A percentile compares a stretch with the other conserved stretches of the same genome.
phyloP scores from a whole-genome alignment of 2,888 invertebrate species.

The Heliconius sara region DNA sequence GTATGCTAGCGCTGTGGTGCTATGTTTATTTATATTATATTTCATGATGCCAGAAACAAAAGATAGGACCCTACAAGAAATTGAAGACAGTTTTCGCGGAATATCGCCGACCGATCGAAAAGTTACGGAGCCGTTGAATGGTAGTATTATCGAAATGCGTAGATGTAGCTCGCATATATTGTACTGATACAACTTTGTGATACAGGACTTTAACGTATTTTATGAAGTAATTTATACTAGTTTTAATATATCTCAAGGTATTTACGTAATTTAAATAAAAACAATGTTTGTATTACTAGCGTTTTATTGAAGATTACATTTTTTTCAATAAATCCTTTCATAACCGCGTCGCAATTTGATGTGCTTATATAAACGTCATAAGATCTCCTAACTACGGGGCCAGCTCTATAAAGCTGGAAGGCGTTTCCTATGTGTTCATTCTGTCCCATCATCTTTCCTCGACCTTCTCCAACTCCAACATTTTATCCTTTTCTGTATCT shows the following conservation, averaged over 20 bases:
- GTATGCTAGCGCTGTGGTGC: slow-evolving; percentile 83
- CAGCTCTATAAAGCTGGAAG: slow-evolving; percentile 61
- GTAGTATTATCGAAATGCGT: slow-evolving; percentile 57
- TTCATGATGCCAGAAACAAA: slow-evolving; percentile 87
- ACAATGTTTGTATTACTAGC: slow-evolving; percentile 17
- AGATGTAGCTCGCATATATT: slow-evolving; percentile 73
- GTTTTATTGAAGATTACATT: slow-evolving; percentile 33
- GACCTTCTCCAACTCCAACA: slow-evolving; percentile 70
- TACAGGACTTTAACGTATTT: slow-evolving; percentile 26
- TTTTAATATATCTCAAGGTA: slow-evolving; percentile 38
- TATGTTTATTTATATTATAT: slow-evolving; percentile 80
- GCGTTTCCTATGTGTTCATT: slow-evolving; percentile 57
- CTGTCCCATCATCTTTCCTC: slow-evolving; percentile 68
- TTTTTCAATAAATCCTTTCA: slow-evolving; percentile 1
- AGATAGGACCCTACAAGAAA: slow-evolving; percentile 86
- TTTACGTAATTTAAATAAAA: slow-evolving; percentile 40
- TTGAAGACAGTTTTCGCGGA: slow-evolving; percentile 83
- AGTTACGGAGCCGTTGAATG: slow-evolving; percentile 63
- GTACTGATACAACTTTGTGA: slow-evolving; percentile 56
- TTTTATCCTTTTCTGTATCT: slow-evolving; percentile 64
- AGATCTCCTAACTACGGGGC: slow-evolving; percentile 55
- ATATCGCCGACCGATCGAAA: slow-evolving; percentile 57
- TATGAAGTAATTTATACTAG: slow-evolving; percentile 28
- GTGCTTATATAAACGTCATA: slow-evolving; percentile 33
- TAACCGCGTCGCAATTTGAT: neutral